phyloP scores from a whole-genome alignment of 2,113 vertebrate genomes.

The Onychostruthus taczanowskii region DNA sequence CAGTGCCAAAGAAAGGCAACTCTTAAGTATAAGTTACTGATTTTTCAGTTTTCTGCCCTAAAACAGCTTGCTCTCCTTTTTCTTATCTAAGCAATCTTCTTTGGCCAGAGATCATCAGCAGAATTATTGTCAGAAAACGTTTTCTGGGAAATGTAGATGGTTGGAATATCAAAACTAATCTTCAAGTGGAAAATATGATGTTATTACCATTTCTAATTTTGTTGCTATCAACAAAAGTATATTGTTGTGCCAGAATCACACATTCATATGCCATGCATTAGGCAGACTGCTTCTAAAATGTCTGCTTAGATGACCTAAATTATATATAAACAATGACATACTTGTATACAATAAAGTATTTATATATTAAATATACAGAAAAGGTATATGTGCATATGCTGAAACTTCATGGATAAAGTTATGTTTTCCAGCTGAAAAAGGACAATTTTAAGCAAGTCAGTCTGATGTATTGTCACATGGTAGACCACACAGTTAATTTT shows the following conservation, averaged over 20 bases:
- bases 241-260: neutral
- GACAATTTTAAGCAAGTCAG: neutral
- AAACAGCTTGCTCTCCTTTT: neutral
- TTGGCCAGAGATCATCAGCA: neutral
- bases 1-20: neutral
- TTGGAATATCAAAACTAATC: constrained; percentile 34
- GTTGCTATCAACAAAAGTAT: constrained; percentile 36
- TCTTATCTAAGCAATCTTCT: neutral
- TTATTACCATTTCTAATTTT: constrained; percentile 1
- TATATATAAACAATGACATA: neutral
- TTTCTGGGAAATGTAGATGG: neutral
- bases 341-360: neutral
- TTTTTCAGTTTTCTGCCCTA: neutral
- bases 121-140: constrained; percentile 21
- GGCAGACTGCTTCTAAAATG: constrained; percentile 7
- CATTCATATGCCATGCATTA: constrained; percentile 10
- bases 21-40: neutral
- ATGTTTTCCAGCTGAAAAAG: neutral
- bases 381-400: neutral
- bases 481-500: constrained; percentile 3
- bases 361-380: constrained; percentile 2
- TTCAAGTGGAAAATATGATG: constrained; percentile 29
- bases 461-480: neutral
- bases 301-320: neutral
- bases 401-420: neutral